These are phyloP conservation scores for Oryzias javanicus DNA, from an alignment of 2,113 vertebrate genomes.

Conservation along the genomic window DNA sequence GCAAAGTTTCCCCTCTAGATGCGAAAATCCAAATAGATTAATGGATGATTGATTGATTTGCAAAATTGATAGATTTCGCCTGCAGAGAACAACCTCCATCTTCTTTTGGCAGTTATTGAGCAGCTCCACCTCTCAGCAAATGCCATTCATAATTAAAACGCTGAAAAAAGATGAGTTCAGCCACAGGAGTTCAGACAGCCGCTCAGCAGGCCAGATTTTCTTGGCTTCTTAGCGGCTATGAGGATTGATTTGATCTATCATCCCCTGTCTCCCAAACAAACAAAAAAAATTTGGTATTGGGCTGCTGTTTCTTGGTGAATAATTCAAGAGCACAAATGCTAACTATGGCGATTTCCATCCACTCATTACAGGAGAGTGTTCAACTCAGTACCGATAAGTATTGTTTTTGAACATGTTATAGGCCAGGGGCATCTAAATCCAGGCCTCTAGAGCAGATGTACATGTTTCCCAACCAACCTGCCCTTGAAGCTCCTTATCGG, in stretches of 20 bases:
- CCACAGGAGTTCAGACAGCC: constrained; percentile 29
- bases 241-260: constrained; percentile 44
- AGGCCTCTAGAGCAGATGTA: too few species aligned
- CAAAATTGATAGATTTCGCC: constrained; percentile 27
- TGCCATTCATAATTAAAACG: constrained; percentile 59
- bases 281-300: background rate
- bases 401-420: background rate
- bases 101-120: constrained; percentile 31
- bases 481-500: too few species aligned
- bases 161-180: constrained; percentile 37
- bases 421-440: too few species aligned
- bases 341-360: constrained; percentile 22
- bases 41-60: constrained; percentile 37
- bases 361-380: constrained; percentile 10
- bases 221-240: constrained; percentile 21
- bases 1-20: background rate
- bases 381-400: background rate
- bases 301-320: constrained; percentile 17
- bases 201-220: constrained; percentile 19
- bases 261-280: background rate
- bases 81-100: constrained; percentile 16
- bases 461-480: too few species aligned
- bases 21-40: background rate
- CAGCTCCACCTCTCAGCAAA: constrained; percentile 43
- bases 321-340: constrained; percentile 27